A percentile compares a stretch with the other conserved stretches of the same genome.
phyloP scores from a whole-genome alignment of 2,113 vertebrate species.

The Thunnus maccoyii region DNA sequence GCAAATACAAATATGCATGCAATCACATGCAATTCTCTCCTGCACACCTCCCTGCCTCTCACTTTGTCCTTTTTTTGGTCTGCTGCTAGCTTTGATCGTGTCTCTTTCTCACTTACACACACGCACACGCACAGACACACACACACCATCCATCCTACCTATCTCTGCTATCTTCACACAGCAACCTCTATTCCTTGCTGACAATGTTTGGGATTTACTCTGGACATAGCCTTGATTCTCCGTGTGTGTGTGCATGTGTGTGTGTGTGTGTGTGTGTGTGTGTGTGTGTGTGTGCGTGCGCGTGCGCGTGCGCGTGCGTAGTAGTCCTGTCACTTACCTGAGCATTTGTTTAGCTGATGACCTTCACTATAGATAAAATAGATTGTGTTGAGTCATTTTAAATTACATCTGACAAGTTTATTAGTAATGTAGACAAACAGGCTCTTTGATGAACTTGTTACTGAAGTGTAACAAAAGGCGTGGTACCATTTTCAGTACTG shows the following conservation, averaged over 20 bases:
- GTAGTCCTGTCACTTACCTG: constrained; percentile 5
- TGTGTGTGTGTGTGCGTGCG: constrained; percentile 26
- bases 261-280: constrained; percentile 6
- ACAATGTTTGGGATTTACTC: constrained; percentile 75
- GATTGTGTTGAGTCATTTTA: constrained; percentile 5
- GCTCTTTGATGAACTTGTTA: constrained; percentile 20
- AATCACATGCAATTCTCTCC: constrained; percentile 42
- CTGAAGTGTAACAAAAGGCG: not conserved
- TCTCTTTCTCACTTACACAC: constrained; percentile 11
- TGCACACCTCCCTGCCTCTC: not conserved
- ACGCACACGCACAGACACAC: constrained; percentile 8
- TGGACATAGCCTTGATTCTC: constrained; percentile 65
- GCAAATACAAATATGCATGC: constrained; percentile 21
- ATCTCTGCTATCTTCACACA: constrained; percentile 66
- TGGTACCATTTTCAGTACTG: constrained; percentile 2
- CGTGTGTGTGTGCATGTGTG: constrained; percentile 29
- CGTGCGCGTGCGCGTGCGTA: not conserved
- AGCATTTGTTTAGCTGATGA: constrained; percentile 9
- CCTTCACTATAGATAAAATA: constrained; percentile 2
- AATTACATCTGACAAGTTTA: constrained; percentile 31
- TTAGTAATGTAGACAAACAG: constrained; percentile 33
- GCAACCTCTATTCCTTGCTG: constrained; percentile 54
- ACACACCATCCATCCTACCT: constrained; percentile 51
- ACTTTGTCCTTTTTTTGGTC: constrained; percentile 47
- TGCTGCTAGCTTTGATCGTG: constrained; percentile 29